Conservation (phyloP, 2,888 invertebrate species). For the Griposia aprilina region DNA sequence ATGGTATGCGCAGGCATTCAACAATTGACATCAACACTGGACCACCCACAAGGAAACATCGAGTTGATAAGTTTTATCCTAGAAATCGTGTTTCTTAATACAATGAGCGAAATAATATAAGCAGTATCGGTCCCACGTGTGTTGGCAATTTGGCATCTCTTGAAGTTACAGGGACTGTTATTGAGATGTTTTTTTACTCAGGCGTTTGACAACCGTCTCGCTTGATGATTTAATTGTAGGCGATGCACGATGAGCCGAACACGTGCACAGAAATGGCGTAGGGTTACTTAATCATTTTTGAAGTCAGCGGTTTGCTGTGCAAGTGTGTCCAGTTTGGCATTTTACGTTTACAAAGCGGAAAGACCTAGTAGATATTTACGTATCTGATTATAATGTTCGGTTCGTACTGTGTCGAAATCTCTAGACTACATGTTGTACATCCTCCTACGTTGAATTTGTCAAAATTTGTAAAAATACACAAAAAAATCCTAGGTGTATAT, state of each 20-base stretch:
- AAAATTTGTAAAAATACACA: too few relatives aligned
- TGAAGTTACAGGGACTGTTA: constrained; percentile 17
- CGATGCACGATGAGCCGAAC: constrained; percentile 21
- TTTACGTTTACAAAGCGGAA: neutral
- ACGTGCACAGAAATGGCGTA: constrained; percentile 7
- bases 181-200: constrained; percentile 22
- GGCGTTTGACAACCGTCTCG: constrained; percentile 30
- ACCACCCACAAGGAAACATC: constrained; percentile 66
- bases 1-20: constrained; percentile 67
- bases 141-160: neutral
- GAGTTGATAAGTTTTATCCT: constrained; percentile 53
- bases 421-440: neutral
- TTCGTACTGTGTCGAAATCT: neutral
- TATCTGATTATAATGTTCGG: neutral
- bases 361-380: neutral
- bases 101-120: neutral
- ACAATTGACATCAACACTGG: constrained; percentile 50
- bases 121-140: neutral
- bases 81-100: neutral
- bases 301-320: neutral
- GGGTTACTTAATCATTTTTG: constrained; percentile 34
- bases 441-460: too few relatives aligned
- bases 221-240: constrained; percentile 22
- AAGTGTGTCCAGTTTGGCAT: neutral
- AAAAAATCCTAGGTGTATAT: too few relatives aligned